These are phyloP conservation scores for Chaitophorus viminalis DNA, from an alignment of 2,888 invertebrate species.

Conservation along the genomic window DNA sequence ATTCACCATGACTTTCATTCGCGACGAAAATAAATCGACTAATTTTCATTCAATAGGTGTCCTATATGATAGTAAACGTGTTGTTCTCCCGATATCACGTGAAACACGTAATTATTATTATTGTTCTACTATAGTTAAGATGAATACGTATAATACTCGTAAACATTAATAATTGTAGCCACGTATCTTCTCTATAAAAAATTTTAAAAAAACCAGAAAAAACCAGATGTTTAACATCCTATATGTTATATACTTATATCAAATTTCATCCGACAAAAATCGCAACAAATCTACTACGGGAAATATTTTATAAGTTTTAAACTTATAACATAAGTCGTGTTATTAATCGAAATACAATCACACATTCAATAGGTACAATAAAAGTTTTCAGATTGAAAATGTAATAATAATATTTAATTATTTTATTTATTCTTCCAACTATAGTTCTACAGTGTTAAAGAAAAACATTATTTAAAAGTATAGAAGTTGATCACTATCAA, in stretches of 20 bases:
- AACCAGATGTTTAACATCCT: conserved; percentile 7
- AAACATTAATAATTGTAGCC: conserved; percentile 1
- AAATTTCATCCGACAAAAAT: conserved; percentile 28
- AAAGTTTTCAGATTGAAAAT: neutral
- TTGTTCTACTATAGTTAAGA: neutral
- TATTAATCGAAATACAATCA: neutral
- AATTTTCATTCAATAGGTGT: neutral
- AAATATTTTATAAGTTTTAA: no score
- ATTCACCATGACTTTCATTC: neutral
- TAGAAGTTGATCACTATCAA: no score
- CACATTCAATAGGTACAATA: neutral
- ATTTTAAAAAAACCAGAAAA: neutral
- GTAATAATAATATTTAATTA: no score
- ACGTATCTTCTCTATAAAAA: neutral
- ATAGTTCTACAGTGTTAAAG: no score
- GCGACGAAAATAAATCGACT: neutral
- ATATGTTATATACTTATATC: conserved; percentile 15
- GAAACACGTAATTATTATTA: neutral
- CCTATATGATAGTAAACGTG: neutral
- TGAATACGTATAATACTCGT: neutral
- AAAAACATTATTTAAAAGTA: no score
- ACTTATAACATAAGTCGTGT: neutral
- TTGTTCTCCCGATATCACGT: neutral
- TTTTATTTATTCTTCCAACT: no score
- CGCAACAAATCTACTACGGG: neutral